Evolutionary conservation across 2,113 vertebrate species (phyloP).

Genomic region (Cryptotis parvus): DNA sequence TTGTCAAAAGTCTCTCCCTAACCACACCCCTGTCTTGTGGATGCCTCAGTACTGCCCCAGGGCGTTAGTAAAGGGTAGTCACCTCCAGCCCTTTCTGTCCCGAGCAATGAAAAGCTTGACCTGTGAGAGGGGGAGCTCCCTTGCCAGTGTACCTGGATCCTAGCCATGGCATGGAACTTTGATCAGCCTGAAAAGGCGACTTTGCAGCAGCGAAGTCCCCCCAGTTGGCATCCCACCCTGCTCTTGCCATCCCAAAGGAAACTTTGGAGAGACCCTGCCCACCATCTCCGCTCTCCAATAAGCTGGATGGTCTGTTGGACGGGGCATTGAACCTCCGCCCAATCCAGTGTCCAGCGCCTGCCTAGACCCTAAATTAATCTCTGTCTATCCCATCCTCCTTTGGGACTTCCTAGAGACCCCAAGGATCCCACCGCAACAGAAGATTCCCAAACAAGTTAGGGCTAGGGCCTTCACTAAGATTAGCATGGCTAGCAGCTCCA

Average conservation of each 20-base stretch:
- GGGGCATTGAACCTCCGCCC: not conserved
- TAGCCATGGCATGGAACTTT: not conserved
- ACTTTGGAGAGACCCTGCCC: not conserved
- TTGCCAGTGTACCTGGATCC: not conserved
- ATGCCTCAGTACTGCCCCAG: not conserved
- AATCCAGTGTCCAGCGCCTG: not conserved
- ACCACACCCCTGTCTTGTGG: not conserved
- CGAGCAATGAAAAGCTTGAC: constrained; percentile 4
- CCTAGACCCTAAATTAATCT: not conserved
- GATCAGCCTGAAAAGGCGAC: not conserved
- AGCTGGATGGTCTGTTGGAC: not conserved
- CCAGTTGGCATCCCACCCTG: not conserved
- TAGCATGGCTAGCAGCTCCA: not conserved
- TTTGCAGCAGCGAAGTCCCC: not conserved
- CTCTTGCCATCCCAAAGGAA: not conserved
- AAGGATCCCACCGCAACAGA: not conserved
- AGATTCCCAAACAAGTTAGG: not conserved
- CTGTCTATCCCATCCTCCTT: not conserved
- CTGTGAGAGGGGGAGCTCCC: not conserved
- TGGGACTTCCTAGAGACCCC: accelerated
- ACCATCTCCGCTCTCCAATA: not conserved
- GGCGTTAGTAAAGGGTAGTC: not conserved
- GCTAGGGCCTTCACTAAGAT: not conserved
- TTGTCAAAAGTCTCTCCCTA: not conserved
- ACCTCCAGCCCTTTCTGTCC: not conserved